Percentiles rank a stretch among this genome's conserved stretches.
phyloP scores from a whole-genome alignment of 1,140 invertebrate genomes.

The Drosophila ambigua region DNA sequence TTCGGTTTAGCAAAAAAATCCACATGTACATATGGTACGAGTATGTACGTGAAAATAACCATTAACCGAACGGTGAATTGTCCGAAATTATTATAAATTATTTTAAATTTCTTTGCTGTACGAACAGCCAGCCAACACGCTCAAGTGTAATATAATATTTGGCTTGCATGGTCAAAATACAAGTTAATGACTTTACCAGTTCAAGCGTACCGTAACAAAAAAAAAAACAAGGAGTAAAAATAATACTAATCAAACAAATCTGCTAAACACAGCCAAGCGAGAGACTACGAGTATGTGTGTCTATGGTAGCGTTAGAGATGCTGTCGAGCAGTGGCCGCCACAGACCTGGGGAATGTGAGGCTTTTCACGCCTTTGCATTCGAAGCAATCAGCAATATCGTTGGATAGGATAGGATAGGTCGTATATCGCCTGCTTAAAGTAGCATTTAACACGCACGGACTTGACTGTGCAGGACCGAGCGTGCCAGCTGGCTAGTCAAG shows the following conservation, averaged over 20 bases:
- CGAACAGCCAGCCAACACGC: constrained; percentile 19
- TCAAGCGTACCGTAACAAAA: constrained; percentile 30
- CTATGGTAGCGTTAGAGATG: constrained; percentile 11
- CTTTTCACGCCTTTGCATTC: constrained; percentile 54
- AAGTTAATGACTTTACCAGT: constrained; percentile 51
- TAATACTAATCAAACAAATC: constrained; percentile 1
- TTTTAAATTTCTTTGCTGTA: not conserved
- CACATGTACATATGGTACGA: constrained; percentile 14
- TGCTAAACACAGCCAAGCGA: not conserved
- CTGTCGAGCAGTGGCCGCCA: constrained; percentile 20
- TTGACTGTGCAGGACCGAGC: constrained; percentile 61
- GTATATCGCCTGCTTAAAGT: constrained; percentile 49
- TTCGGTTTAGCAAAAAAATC: constrained; percentile 28
- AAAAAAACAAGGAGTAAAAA: constrained; percentile 19
- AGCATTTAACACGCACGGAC: constrained; percentile 76
- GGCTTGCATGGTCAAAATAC: constrained; percentile 26
- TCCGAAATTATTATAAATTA: constrained; percentile 49
- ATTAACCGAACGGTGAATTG: constrained; percentile 41
- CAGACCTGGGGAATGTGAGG: constrained; percentile 14
- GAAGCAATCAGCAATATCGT: constrained; percentile 18
- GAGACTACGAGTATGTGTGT: no score
- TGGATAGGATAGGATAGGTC: constrained; percentile 25
- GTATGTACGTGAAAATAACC: no score
- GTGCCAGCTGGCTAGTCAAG: constrained; percentile 42
- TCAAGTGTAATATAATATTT: constrained; percentile 46